Evolutionary conservation across 1,140 invertebrate species (phyloP), one percentile per base, ranked within the genome.

Genomic region (Dendroctonus valens): DNA sequence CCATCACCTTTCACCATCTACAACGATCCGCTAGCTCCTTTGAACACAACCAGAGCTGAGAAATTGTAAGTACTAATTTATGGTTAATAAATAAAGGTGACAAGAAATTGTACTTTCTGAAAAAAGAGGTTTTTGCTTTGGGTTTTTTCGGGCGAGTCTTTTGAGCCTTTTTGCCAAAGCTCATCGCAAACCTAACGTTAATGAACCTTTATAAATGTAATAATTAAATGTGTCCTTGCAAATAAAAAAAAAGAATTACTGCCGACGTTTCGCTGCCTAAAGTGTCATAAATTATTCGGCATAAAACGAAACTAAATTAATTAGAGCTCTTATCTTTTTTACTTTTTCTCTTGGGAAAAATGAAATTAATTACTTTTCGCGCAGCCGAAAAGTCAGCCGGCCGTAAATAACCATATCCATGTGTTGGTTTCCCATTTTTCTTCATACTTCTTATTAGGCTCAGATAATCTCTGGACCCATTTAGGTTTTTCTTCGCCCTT

Each of bases 31-130:
- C 53, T 67, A 8, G 52, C 65, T 37, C 62, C 53, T 3, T 38
- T 65, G 11, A 70, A 68, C 41, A 67, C 69, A 12, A 70, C 69
- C 39, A 68, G 69, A 61, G 69, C 69, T 26, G 69, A 67, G 50
- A 69, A 70, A 63, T 64, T 67, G 75, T 75, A 70, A 71, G 74
- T 76, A 55, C 38, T 55, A 46, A 46, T 2, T 2, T 9, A 46
- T 46, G 9, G 1, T 46, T 11, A 46, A 12, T 46, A 46, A 4
- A 11, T 11, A 4, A 46, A 46, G 44, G 12, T 46, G 9, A 46
- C 44, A 1, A 46, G 12, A 11, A 46, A 11, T 1, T 4, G n/a
- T 41, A 26, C 53, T 55, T n/a, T 41, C 26, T 38, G 7, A 8
- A 55, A 41, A n/a, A 2, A 3, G 0, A 2, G 11, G 5, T 55